These are phyloP conservation scores for Adelphocoris suturalis DNA, from an alignment of 2,888 invertebrate species.

Conservation along the genomic window DNA sequence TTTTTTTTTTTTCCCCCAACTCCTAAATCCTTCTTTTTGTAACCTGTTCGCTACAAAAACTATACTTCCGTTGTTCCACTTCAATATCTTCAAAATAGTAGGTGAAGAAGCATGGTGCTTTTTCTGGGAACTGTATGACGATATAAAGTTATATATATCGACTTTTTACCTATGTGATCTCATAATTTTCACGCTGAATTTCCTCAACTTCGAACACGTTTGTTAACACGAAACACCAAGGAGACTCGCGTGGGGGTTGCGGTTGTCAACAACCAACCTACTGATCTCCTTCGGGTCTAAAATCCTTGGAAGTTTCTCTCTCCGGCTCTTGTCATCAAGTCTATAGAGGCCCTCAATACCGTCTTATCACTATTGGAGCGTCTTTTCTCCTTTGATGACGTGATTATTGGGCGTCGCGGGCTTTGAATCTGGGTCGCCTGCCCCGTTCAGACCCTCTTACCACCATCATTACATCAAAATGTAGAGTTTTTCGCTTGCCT, in stretches of 20 bases:
- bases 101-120: too few relatives aligned
- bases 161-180: too few relatives aligned
- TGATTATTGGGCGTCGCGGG: not conserved
- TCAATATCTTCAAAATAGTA: too few relatives aligned
- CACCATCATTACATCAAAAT: not conserved
- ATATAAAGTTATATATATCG: too few relatives aligned
- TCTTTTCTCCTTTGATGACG: conserved; percentile 26
- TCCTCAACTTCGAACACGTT: not conserved
- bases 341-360: conserved; percentile 8
- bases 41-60: too few relatives aligned
- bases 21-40: too few relatives aligned
- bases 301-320: conserved; percentile 36
- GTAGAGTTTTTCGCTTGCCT: too few relatives aligned
- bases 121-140: too few relatives aligned
- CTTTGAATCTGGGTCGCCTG: conserved; percentile 9
- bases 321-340: conserved; percentile 37
- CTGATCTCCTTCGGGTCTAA: conserved; percentile 6
- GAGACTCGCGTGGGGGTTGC: not conserved
- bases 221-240: not conserved
- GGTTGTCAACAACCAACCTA: not conserved
- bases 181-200: not conserved
- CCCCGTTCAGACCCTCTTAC: not conserved
- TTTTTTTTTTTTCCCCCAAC: too few relatives aligned
- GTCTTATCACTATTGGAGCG: conserved; percentile 5
- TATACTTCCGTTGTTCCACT: too few relatives aligned